Base-by-base conservation (phyloP, 2,888 invertebrate genomes). In the Gibbula magus region DNA sequence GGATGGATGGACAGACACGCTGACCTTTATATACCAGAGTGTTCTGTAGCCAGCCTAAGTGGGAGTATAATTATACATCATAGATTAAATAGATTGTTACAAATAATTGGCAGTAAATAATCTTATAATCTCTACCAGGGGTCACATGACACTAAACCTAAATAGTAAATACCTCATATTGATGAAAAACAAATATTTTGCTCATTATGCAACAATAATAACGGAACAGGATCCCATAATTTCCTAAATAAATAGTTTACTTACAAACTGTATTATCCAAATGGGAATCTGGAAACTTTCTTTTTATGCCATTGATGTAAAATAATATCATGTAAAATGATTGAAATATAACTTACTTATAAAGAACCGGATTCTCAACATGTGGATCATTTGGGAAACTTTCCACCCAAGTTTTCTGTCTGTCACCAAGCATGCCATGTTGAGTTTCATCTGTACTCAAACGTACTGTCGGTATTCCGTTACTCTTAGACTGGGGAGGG, bases 291-390 rank as follows among this genome's bases (percentile, higher is more conserved):
- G n/a, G n/a, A n/a, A n/a, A n/a, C n/a, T n/a, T n/a, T 25, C 53
- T 51, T 56, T 45, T n/a, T 4, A 32, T 54, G 35, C 10, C 16
- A 5, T 45, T 52, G n/a, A 51, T 70, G 52, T 79, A 13, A 25
- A 75, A 75, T 16, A 10, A 39, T 13, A 10, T 75, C n/a, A n/a
- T 51, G 45, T n/a, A 22, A 32, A 25, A 8, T n/a, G 8, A 75
- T 18, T 45, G 45, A 45, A 45, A 45, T 1, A 10, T 56, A 20
- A 84, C 86, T 82, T 85, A 91, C 92, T 90, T 92, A 83, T 89
- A 90, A n/a, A 91, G 82, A 51, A 92, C 90, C 52, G 92, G 92
- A 84, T 93, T 93, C 84, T 93, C 92, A 16, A 89, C 87, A 79
- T 90, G 85, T 16, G 88, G 87, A 75, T 93, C 92, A 89, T 92